phyloP scores from a whole-genome alignment of 2,797 vertebrate genomes.

The Platalea minor region DNA sequence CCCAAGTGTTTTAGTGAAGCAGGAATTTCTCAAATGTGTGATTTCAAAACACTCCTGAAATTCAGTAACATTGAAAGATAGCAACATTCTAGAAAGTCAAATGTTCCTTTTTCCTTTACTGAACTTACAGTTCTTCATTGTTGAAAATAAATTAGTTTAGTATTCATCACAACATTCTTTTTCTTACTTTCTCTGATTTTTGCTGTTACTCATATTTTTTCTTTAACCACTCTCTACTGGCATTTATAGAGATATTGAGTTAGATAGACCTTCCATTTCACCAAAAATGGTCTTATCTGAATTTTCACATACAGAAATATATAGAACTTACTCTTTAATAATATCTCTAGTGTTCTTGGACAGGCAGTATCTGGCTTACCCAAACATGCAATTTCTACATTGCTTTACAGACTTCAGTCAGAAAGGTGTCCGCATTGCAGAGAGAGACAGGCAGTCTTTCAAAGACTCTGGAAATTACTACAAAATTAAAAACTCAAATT shows the following conservation, averaged over 20 bases:
- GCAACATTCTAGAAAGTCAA: background rate
- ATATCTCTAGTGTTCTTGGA: background rate
- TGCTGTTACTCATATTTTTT: background rate
- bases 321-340: background rate
- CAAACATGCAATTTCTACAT: background rate
- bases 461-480: background rate
- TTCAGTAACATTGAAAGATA: background rate
- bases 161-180: background rate
- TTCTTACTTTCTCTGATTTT: background rate
- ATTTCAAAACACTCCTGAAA: background rate
- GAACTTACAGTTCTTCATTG: background rate
- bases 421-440: background rate
- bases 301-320: background rate
- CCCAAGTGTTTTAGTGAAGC: background rate
- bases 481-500: rapidly evolving
- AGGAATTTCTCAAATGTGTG: background rate
- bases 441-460: background rate
- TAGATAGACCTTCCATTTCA: background rate
- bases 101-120: background rate
- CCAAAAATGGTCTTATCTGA: background rate
- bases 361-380: background rate
- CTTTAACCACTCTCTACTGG: background rate
- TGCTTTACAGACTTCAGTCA: background rate
- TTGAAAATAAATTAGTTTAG: background rate
- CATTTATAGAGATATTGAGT: background rate